A percentile compares a stretch with the other conserved stretches of the same genome.
Evolutionary conservation across 2,797 vertebrate species (phyloP).

Genomic region (Propithecus perrieri): DNA sequence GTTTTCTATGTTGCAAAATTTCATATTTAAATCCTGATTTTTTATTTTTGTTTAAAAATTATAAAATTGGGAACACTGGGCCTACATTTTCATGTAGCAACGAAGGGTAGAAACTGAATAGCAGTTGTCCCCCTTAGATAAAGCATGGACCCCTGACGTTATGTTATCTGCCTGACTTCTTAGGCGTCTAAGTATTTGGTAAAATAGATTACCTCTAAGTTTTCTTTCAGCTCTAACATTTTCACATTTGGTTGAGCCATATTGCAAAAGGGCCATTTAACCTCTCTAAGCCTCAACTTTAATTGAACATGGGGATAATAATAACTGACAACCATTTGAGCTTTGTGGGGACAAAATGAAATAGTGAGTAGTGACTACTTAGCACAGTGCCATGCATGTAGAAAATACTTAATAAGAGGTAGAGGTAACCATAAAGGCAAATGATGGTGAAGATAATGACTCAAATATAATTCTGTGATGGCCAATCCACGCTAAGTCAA

Average conservation of each 20-base stretch:
- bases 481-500: neutral
- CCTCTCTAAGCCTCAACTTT: neutral
- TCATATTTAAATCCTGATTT: neutral
- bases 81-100: neutral
- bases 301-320: neutral
- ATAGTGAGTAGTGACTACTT: neutral
- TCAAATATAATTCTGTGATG: neutral
- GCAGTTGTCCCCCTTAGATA: neutral
- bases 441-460: neutral
- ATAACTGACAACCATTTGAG: neutral
- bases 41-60: conserved; percentile 10
- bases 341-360: neutral
- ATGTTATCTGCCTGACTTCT: neutral
- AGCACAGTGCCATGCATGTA: neutral
- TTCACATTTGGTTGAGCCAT: neutral
- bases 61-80: neutral
- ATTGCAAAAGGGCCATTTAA: neutral
- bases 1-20: conserved; percentile 16
- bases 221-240: neutral
- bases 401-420: neutral
- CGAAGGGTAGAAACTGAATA: neutral
- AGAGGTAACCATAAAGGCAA: neutral
- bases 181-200: neutral
- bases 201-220: neutral
- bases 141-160: neutral